A percentile compares a stretch with the other conserved stretches of the same genome.
These are phyloP conservation scores for Muraenolepis orangiensis DNA, from an alignment of 2,797 vertebrate genomes.

Conservation along the genomic window DNA sequence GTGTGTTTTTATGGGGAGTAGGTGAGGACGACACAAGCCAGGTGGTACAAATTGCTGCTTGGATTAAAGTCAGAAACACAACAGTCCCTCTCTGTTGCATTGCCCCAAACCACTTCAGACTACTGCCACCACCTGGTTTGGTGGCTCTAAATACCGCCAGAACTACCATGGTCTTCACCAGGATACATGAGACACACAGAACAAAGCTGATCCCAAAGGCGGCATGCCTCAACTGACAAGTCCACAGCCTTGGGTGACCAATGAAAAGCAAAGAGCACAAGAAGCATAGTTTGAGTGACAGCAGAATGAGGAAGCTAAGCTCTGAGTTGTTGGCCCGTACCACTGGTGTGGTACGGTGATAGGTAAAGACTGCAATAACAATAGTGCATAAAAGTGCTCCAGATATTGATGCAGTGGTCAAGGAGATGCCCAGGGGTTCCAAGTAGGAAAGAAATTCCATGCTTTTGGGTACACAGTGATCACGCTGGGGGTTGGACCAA, in stretches of 20 bases:
- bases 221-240: slow-evolving; percentile 52
- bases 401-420: slow-evolving; percentile 53
- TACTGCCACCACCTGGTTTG: slow-evolving; percentile 41
- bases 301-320: slow-evolving; percentile 44
- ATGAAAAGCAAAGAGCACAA: slow-evolving; percentile 70
- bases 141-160: slow-evolving; percentile 58
- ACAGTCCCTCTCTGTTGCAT: slow-evolving; percentile 65
- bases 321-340: slow-evolving; percentile 73
- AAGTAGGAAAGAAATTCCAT: slow-evolving; percentile 72
- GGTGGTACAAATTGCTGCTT: slow-evolving; percentile 41
- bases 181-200: slow-evolving; percentile 59
- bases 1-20: slow-evolving; percentile 56
- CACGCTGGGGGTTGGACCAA: slow-evolving; percentile 44
- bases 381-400: slow-evolving; percentile 49
- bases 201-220: slow-evolving; percentile 67
- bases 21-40: slow-evolving; percentile 61
- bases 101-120: slow-evolving; percentile 62
- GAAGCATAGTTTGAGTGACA: slow-evolving; percentile 70
- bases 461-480: slow-evolving; percentile 57
- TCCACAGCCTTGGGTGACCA: slow-evolving; percentile 50
- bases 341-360: slow-evolving; percentile 41
- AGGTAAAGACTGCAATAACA: slow-evolving; percentile 53
- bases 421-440: slow-evolving; percentile 56
- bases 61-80: slow-evolving; percentile 49
- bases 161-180: slow-evolving; percentile 66